Base-by-base conservation (phyloP, 2,888 invertebrate genomes). In the Liposcelis brunnea region DNA sequence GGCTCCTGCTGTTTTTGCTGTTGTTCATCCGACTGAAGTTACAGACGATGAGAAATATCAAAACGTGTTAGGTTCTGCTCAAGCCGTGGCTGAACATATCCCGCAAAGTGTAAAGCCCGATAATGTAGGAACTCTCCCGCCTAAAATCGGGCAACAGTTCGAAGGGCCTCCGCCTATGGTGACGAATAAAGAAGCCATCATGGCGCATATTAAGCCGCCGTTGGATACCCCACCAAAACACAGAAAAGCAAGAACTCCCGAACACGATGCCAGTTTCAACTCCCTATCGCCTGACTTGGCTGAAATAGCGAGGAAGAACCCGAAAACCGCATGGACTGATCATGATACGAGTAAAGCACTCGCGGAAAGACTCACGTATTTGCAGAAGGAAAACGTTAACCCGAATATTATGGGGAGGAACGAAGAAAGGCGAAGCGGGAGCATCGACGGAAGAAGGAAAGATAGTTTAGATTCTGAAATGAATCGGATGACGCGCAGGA, bases 1-100 rank as follows among this genome's bases (percentile, higher is more conserved):
- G 45, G 81, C 71, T 44, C 85, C 81, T 1, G 82, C 85, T 0
- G 80, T 86, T 1, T 86, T 86, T 54, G 50, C 53, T 1, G 36
- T 53, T 11, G 53, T 54, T 10, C 48, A 47, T 16, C 53, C 45
- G n/a, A 44, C 75, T 75, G 1, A 77, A 77, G 1, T 74, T 6
- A 26, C 26, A 8, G 26, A 26, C 5, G 26, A 26, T 8, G 76
- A 55, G 68, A 69, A 49, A 63, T 64, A 21, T 46, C 53, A 2
- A 61, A 63, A 18, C 40, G 40, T 40, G 11, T n/a, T 21, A 18
- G 40, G 40, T 21, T 40, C 40, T 14, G 40, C 19, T 7, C 40
- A 40, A 19, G 40, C 40, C 6, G 40, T 40, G 18, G 40, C 40
- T 11, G 21, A 16, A 10, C 40, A 40, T 40, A 21, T 40, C 21